phyloP scores from a whole-genome alignment of 2,888 invertebrate species.

The Chirona hameri region DNA sequence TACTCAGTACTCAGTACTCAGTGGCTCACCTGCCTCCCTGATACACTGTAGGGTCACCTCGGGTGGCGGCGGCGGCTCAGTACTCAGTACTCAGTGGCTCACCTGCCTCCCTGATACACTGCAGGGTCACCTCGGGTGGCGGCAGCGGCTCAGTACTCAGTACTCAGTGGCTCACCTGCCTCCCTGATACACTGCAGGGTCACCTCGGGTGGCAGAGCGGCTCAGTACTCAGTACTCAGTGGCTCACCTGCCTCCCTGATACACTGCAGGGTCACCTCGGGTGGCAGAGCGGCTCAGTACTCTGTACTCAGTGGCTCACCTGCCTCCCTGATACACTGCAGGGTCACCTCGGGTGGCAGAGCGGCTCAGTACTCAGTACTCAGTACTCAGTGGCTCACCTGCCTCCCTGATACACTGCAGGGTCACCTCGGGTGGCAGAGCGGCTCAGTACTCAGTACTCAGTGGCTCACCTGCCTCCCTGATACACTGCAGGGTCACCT shows the following conservation, averaged over 20 bases:
- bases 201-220: background rate
- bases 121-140: background rate
- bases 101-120: background rate
- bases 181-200: background rate
- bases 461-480: background rate
- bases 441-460: background rate
- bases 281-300: background rate
- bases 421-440: background rate
- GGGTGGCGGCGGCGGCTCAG: background rate
- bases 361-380: background rate
- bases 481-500: background rate
- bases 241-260: slow-evolving; percentile 3
- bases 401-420: background rate
- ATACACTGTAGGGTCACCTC: background rate
- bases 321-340: background rate
- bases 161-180: background rate
- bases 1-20: too few relatives aligned
- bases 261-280: background rate
- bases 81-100: background rate
- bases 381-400: background rate
- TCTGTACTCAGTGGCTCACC: background rate
- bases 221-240: background rate
- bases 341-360: background rate
- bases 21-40: slow-evolving; percentile 1
- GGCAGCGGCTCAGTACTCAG: background rate